These are phyloP conservation scores for Acronicta psi DNA, from an alignment of 2,888 invertebrate species.

Conservation along the genomic window DNA sequence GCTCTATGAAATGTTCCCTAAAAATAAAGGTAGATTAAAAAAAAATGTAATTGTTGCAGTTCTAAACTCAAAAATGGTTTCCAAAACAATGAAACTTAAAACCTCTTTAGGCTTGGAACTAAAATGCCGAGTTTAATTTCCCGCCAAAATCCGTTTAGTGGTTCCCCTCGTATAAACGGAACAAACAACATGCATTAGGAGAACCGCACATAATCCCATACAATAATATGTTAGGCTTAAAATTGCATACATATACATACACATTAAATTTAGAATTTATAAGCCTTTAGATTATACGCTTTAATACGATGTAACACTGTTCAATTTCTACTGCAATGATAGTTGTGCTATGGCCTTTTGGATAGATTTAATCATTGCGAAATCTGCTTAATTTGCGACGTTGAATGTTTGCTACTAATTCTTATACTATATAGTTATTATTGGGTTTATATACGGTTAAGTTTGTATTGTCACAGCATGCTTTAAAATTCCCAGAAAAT, in stretches of 20 bases:
- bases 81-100: slow-evolving; percentile 15
- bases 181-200: slow-evolving; percentile 50
- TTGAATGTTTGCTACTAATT: too few relatives aligned
- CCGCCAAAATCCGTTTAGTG: slow-evolving; percentile 51
- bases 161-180: slow-evolving; percentile 17
- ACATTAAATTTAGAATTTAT: slow-evolving; percentile 1
- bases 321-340: neutral
- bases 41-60: too few relatives aligned
- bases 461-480: too few relatives aligned
- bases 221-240: neutral
- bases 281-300: neutral
- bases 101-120: slow-evolving; percentile 7
- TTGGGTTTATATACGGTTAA: too few relatives aligned
- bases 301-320: neutral
- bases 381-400: neutral
- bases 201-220: slow-evolving; percentile 17
- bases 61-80: neutral
- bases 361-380: neutral
- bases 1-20: too few relatives aligned
- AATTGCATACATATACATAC: neutral
- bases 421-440: too few relatives aligned
- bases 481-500: too few relatives aligned
- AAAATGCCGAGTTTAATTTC: slow-evolving; percentile 29
- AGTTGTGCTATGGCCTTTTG: neutral
- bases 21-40: too few relatives aligned